Base-by-base conservation (phyloP, 2,888 invertebrate species). In the Phaonia tiefii region DNA sequence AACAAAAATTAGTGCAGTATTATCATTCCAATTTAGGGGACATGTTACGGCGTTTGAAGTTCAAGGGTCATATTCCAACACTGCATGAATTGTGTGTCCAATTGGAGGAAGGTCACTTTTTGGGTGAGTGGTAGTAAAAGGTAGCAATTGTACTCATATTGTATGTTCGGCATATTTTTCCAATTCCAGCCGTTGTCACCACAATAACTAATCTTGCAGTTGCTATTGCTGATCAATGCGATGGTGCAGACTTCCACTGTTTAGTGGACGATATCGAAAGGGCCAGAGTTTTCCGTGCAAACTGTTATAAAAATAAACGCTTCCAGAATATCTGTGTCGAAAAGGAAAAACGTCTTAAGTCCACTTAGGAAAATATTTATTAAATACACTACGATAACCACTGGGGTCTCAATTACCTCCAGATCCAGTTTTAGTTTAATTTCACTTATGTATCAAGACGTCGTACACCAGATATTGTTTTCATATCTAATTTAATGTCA, bases 211-310 rank as follows among this genome's bases (percentile, higher is more conserved):
- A 78, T n/a, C 89, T 89, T 63, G 88, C 91, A 0, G 85, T 90
- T 1, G 86, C 89, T 87, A 86, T 89, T 11, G 89, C 84, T 65
- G 87, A 89, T 63, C 84, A 89, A 54, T 83, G 87, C 0, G 87
- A 85, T 0, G 88, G 90, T 84, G 90, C 90, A 1, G 90, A 90
- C 63, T 89, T 90, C 26, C 85, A 87, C 67, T 88, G 90, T 0
- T 63, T 91, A 4, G 88, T 90, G 87, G 86, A 87, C 0, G 83
- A 81, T 2, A 86, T 87, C 80, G 87, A 89, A 66, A 83, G 88
- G 1, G 87, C 87, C 0, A 70, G 84, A 15, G 86, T 85, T 31
- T 86, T 86, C 31, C 90, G 90, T 82, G 79, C 87, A 37, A 86
- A 83, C 3, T 86, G 91, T 65, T 91, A 86, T 70, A 83, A 75